Percentiles rank a stretch among this genome's conserved stretches.
Conservation (phyloP, 2,888 invertebrate species). For the Sceliomorpha sp. region DNA sequence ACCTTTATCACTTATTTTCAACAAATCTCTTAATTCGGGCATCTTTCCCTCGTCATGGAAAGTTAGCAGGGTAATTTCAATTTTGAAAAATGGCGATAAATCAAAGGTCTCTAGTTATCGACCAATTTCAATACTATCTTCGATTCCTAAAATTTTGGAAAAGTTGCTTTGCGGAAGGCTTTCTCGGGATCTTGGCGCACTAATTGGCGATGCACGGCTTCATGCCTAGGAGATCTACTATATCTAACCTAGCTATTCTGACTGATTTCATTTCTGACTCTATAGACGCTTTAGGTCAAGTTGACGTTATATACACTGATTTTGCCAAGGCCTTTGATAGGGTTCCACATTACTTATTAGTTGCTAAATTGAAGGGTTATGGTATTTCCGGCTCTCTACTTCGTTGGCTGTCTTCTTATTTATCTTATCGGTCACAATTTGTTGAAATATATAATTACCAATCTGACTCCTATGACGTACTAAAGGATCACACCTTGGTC, state of each 20-base stretch:
- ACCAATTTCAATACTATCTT: too few relatives aligned
- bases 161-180: slow-evolving; percentile 2
- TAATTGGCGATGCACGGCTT: slow-evolving; percentile 12
- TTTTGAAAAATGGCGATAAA: background rate
- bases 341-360: slow-evolving; percentile 7
- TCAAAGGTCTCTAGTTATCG: slow-evolving; percentile 1
- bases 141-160: background rate
- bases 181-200: background rate
- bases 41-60: slow-evolving; percentile 1
- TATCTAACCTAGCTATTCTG: slow-evolving; percentile 29
- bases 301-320: slow-evolving; percentile 27
- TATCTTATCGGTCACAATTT: background rate
- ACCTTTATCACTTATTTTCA: background rate
- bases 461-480: too few relatives aligned
- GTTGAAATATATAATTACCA: too few relatives aligned
- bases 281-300: background rate
- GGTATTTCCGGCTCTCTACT: background rate
- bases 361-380: background rate
- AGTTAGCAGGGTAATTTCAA: background rate
- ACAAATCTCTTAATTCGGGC: background rate
- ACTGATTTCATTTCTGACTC: slow-evolving; percentile 9
- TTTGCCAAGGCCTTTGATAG: slow-evolving; percentile 32
- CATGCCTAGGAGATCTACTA: slow-evolving; percentile 5
- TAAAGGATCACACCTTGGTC: too few relatives aligned
- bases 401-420: background rate